Evolutionary conservation across 2,888 invertebrate species (phyloP), one percentile per base, ranked within the genome.

Genomic region (Tetramorium bicarinatum): DNA sequence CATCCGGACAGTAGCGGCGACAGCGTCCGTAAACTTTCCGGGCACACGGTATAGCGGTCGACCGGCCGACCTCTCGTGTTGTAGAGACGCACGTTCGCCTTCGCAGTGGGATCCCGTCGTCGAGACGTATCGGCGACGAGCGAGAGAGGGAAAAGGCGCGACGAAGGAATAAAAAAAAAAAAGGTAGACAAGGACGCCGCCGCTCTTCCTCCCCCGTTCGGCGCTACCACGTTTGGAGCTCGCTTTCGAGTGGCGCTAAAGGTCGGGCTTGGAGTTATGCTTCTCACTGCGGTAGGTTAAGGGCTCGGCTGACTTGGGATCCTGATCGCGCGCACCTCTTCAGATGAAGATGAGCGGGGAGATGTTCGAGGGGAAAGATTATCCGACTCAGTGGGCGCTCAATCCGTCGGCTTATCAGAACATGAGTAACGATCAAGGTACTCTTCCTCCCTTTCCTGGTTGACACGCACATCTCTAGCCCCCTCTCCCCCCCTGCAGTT

Each of bases 361-460:
- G 89, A 94, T 94, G 94, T 95, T 94, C 94, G 96, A 97, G 95
- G 95, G 96, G 95, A 95, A 97, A 88, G 95, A 96, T 90, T 97
- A 96, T 95, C 96, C 96, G 93, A 96, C 97, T 92, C 97, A 97
- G 93, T 98, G 98, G 97, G 97, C 98, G 74, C 95, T 98, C 86
- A 97, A 98, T 95, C 98, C 98, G 85, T 96, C 97, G 77, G 96
- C 97, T 72, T 98, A 97, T 95, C 97, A 97, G 95, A 97, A 97
- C 95, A 96, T 98, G 95, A 97, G 97, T 91, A 97, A 97, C 92
- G 98, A 97, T 94, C 96, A 97, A 95, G 96, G 96, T 96, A 94
- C 9, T 15, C 0, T 21, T 47, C 6, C 6, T 15, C 0, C 21
- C 56, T 34, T 34, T 34, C 6, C 56, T 11, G 15, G 8, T 1